These are phyloP conservation scores for Oncorhynchus kisutch DNA, from an alignment of 2,113 vertebrate species.

Conservation along the genomic window DNA sequence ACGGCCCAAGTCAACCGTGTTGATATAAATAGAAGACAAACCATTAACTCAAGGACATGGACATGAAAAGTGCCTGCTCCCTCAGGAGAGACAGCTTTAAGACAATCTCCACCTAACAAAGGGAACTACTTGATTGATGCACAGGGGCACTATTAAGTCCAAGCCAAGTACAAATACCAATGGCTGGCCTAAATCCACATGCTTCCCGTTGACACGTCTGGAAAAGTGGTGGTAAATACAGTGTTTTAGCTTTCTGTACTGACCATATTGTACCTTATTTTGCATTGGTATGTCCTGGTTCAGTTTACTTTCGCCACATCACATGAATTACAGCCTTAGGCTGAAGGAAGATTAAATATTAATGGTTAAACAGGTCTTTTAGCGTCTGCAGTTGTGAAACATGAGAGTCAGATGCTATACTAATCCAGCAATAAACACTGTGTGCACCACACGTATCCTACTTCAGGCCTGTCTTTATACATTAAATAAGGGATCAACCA, in stretches of 20 bases:
- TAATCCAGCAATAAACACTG: slow-evolving; percentile 3
- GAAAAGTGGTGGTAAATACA: slow-evolving; percentile 13
- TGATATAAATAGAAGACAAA: too few species aligned
- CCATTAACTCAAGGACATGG: too few species aligned
- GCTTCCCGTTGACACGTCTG: slow-evolving; percentile 18
- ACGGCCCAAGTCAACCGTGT: too few species aligned
- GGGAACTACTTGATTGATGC: not conserved
- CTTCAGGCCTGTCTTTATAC: not conserved
- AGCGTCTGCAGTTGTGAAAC: not conserved
- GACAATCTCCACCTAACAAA: slow-evolving; percentile 17
- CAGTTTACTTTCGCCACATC: not conserved
- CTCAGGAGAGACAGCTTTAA: slow-evolving; percentile 37
- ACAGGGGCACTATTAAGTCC: slow-evolving; percentile 3
- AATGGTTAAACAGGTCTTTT: not conserved
- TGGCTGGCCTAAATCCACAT: not conserved
- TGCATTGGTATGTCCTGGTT: not conserved
- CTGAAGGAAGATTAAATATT: not conserved
- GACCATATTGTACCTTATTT: not conserved
- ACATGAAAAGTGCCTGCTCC: too few species aligned
- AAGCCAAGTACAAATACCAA: slow-evolving; percentile 11
- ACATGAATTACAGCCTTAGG: too few species aligned
- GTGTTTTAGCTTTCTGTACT: not conserved
- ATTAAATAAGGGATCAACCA: slow-evolving; percentile 7
- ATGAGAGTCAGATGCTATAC: not conserved
- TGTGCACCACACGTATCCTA: slow-evolving; percentile 3